Evolutionary conservation across 23 tunicate genomes (phyloP).

Genomic region (Ciona savignyi): DNA sequence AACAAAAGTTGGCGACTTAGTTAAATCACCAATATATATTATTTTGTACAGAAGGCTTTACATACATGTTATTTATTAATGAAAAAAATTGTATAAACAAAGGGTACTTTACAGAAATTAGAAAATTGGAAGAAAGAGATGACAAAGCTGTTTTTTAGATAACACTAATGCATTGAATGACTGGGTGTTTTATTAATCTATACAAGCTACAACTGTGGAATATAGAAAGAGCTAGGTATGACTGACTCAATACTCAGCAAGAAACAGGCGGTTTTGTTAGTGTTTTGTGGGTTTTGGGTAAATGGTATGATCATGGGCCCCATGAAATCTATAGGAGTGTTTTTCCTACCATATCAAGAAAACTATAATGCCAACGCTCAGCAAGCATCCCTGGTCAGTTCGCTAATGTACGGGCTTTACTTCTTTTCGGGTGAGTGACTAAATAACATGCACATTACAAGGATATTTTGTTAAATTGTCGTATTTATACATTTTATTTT

Average conservation of each 20-base stretch:
- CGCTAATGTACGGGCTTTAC: not conserved
- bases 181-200: not conserved
- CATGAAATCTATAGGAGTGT: not conserved
- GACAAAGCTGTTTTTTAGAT: no score
- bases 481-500: no score
- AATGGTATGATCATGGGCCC: conserved; percentile 10
- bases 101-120: no score
- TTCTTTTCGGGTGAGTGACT: conserved; percentile 4
- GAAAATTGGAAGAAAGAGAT: no score
- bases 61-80: no score
- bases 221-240: not conserved
- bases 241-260: no score
- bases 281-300: not conserved
- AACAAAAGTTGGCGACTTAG: no score
- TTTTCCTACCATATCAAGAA: not conserved
- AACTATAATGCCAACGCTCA: not conserved
- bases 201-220: not conserved
- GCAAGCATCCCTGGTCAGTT: not conserved
- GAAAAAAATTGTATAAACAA: no score
- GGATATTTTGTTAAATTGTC: no score
- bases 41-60: no score
- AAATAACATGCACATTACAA: not conserved
- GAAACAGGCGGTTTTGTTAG: not conserved
- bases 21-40: no score
- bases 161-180: no score